Evolutionary conservation across 2,797 vertebrate genomes (phyloP).

Genomic region (Cygnus olor): DNA sequence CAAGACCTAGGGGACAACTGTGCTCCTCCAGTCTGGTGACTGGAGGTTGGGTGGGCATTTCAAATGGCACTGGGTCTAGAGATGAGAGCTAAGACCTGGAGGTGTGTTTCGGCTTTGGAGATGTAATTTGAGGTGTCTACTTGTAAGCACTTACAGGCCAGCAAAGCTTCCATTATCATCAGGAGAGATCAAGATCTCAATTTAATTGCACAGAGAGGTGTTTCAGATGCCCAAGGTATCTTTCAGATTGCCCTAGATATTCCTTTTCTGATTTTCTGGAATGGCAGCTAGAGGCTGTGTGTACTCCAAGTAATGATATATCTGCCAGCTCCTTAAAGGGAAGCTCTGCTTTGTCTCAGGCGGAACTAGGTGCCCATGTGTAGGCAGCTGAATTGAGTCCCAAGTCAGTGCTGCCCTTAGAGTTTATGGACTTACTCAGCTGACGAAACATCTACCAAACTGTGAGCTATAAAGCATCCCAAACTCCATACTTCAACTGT

Average conservation of each 20-base stretch:
- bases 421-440: neutral
- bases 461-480: neutral
- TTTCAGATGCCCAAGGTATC: conserved; percentile 3
- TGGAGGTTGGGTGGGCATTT: neutral
- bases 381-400: neutral
- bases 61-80: neutral
- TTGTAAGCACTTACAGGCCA: neutral
- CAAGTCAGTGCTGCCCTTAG: neutral
- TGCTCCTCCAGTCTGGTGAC: neutral
- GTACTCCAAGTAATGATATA: neutral
- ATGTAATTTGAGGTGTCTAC: neutral
- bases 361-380: neutral
- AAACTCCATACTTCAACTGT: neutral
- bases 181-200: neutral
- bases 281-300: neutral
- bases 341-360: neutral
- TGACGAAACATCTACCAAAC: neutral
- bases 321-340: neutral
- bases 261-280: neutral
- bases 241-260: neutral
- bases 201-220: neutral
- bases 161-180: neutral
- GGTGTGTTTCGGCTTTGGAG: neutral
- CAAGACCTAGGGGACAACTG: neutral
- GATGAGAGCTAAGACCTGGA: neutral